Evolutionary conservation across 2,888 invertebrate species (phyloP).

Genomic region (Philereme transversata): DNA sequence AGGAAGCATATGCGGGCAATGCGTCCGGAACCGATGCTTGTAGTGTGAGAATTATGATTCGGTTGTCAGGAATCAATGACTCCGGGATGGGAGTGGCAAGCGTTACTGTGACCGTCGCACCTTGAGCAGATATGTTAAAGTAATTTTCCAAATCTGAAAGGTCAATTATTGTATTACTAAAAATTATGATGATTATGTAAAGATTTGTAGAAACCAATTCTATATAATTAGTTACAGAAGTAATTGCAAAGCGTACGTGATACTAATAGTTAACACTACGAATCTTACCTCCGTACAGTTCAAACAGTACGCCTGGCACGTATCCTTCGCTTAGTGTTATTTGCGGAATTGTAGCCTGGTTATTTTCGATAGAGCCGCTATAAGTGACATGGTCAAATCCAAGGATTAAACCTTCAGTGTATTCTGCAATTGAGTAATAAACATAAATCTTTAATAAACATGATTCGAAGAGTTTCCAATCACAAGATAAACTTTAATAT

Average conservation of each 20-base stretch:
- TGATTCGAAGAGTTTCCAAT: neutral
- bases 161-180: too few species aligned
- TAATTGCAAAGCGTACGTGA: neutral
- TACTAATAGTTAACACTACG: neutral
- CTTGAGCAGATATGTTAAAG: conserved; percentile 11
- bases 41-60: conserved; percentile 42
- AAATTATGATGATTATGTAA: neutral
- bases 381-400: conserved; percentile 45
- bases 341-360: conserved; percentile 30
- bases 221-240: neutral
- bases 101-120: conserved; percentile 11
- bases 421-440: conserved; percentile 26
- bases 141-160: conserved; percentile 15
- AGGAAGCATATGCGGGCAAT: conserved; percentile 24
- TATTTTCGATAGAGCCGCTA: conserved; percentile 41
- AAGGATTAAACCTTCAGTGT: conserved; percentile 31
- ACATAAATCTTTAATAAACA: neutral
- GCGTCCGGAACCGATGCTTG: conserved; percentile 40
- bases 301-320: conserved; percentile 41
- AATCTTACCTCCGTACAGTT: conserved; percentile 34
- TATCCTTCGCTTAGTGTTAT: conserved; percentile 48
- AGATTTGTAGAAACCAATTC: neutral
- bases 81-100: conserved; percentile 38
- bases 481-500: neutral
- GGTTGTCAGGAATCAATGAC: conserved; percentile 38